These are phyloP conservation scores for Melipona quadrifasciata DNA, from an alignment of 1,140 invertebrate genomes.

Conservation along the genomic window DNA sequence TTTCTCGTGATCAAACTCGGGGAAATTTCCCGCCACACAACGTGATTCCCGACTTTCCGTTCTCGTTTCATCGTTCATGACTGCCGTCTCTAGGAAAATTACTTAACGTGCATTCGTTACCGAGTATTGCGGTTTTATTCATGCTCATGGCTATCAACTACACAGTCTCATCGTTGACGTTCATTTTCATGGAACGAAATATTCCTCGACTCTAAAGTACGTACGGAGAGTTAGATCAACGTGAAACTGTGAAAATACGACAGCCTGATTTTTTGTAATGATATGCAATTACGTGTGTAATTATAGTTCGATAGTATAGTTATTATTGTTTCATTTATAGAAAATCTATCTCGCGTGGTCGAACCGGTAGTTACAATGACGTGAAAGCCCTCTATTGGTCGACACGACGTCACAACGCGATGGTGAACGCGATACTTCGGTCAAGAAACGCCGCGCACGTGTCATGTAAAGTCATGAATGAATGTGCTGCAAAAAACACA, in stretches of 20 bases:
- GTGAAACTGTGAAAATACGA: neutral
- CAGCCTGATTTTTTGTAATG: neutral
- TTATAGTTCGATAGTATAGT: neutral
- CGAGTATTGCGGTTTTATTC: conserved; percentile 11
- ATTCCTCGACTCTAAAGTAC: neutral
- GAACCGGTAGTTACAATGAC: too few species aligned
- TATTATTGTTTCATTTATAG: neutral
- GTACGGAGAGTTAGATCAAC: neutral
- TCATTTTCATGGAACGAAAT: neutral
- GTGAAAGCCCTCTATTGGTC: too few species aligned
- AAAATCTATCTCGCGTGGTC: neutral
- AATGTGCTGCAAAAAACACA: conserved; percentile 49
- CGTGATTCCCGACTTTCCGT: conserved; percentile 40
- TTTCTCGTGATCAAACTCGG: neutral
- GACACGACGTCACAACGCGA: neutral
- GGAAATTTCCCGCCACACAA: conserved; percentile 45
- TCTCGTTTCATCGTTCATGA: neutral
- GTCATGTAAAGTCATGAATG: conserved; percentile 63
- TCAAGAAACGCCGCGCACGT: conserved; percentile 47
- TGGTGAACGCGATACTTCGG: neutral
- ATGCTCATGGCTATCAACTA: too few species aligned
- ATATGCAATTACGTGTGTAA: neutral
- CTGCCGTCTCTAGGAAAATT: conserved; percentile 3
- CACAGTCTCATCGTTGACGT: neutral
- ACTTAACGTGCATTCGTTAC: neutral